Percentiles rank a stretch among this genome's conserved stretches.
Conservation (phyloP, 2,797 vertebrate genomes). For the Microctenopoma steveboyesi region DNA sequence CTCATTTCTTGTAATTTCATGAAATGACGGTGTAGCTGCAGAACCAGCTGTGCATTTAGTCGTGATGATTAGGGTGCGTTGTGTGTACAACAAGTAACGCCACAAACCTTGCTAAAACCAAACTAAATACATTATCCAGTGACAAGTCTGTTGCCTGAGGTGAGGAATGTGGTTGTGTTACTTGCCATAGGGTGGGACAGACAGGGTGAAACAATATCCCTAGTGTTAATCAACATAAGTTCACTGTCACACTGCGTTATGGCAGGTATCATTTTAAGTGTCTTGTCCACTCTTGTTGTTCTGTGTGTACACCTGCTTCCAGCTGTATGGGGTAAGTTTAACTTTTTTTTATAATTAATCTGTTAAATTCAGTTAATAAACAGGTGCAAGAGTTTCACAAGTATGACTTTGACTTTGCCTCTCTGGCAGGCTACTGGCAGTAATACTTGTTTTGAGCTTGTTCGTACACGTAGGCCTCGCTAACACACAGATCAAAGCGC, state of each 20-base stretch:
- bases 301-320: constrained; percentile 37
- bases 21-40: no score
- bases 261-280: constrained; percentile 15
- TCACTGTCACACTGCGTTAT: neutral
- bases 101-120: no score
- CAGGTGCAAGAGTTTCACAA: neutral
- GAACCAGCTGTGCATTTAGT: no score
- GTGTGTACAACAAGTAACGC: neutral
- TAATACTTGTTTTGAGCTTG: neutral
- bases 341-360: neutral
- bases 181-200: constrained; percentile 29
- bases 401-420: neutral
- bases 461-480: neutral
- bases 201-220: constrained; percentile 19
- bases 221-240: neutral
- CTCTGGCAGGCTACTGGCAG: neutral
- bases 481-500: neutral
- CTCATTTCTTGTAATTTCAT: no score
- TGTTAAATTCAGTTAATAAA: no score
- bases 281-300: constrained; percentile 26
- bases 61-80: no score
- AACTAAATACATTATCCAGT: neutral
- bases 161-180: constrained; percentile 59
- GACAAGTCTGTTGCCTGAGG: neutral
- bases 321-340: constrained; percentile 52